Conservation (phyloP, 92 coral and sea anemone species). For the Parazoanthus darwini region DNA sequence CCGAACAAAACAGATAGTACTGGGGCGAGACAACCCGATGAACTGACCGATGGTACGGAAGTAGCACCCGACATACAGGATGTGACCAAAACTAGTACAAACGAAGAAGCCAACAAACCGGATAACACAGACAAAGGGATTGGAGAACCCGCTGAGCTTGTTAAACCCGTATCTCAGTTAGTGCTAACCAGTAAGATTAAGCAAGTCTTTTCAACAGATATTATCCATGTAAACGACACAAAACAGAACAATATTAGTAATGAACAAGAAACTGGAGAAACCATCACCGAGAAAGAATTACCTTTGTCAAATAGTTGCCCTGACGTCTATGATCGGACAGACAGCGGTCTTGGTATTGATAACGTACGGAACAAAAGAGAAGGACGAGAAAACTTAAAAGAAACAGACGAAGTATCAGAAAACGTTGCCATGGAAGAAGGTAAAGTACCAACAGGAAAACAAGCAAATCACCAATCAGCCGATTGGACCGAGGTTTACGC, state of each 20-base stretch:
- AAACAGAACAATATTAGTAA: not conserved
- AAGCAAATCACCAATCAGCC: not conserved
- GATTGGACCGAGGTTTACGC: not conserved
- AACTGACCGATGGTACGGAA: not conserved
- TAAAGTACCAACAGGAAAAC: not conserved
- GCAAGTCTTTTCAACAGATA: not conserved
- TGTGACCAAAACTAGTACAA: not conserved
- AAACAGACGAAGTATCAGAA: not conserved
- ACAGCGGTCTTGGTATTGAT: not conserved
- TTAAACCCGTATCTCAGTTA: not conserved
- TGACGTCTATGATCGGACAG: not conserved
- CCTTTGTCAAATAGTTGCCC: not conserved
- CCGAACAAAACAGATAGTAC: not conserved
- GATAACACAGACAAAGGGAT: not conserved
- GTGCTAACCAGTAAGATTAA: not conserved
- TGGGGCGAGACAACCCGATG: not conserved
- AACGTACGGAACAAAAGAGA: not conserved
- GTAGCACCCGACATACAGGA: not conserved
- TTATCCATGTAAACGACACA: not conserved
- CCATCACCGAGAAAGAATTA: not conserved
- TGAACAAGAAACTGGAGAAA: not conserved
- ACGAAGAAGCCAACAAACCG: not conserved
- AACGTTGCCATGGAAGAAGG: not conserved
- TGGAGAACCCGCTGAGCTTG: not conserved
- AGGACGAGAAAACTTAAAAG: not conserved